Conservation (phyloP, 2,797 vertebrate species). For the Platyrinchus mystaceus region DNA sequence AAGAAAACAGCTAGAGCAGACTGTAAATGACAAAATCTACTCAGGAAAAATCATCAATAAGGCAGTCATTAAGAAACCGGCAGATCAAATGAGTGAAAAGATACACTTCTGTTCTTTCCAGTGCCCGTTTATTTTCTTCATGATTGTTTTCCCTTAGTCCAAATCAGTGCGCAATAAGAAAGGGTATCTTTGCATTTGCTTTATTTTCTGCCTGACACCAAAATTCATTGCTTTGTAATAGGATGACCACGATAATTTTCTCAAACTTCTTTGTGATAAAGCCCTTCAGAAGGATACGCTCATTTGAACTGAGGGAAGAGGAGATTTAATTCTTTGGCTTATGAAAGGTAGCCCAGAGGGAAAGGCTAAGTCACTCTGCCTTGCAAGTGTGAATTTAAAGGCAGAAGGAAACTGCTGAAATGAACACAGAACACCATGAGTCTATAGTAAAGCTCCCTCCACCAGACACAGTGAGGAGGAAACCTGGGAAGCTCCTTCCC, state of each 20-base stretch:
- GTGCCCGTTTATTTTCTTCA: not conserved
- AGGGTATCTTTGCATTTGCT: not conserved
- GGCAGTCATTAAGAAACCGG: not conserved
- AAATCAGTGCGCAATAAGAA: not conserved
- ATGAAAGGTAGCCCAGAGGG: not conserved
- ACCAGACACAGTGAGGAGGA: not conserved
- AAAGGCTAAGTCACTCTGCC: not conserved
- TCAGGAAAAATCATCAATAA: not conserved
- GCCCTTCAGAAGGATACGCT: not conserved
- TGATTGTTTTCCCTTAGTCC: not conserved
- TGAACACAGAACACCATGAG: not conserved
- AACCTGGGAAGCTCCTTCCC: not conserved
- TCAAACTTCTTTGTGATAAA: not conserved
- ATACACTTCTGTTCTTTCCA: not conserved
- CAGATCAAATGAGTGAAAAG: not conserved
- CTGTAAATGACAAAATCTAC: not conserved
- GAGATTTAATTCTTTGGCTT: not conserved
- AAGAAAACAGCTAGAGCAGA: not conserved
- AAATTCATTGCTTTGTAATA: not conserved
- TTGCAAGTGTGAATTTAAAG: not conserved
- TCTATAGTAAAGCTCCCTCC: not conserved
- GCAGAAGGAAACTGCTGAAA: not conserved
- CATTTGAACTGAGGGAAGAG: not conserved
- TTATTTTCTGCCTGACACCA: not conserved
- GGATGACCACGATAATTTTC: not conserved